Conservation (phyloP, 2,797 vertebrate species). For the Gambelia wislizenii region DNA sequence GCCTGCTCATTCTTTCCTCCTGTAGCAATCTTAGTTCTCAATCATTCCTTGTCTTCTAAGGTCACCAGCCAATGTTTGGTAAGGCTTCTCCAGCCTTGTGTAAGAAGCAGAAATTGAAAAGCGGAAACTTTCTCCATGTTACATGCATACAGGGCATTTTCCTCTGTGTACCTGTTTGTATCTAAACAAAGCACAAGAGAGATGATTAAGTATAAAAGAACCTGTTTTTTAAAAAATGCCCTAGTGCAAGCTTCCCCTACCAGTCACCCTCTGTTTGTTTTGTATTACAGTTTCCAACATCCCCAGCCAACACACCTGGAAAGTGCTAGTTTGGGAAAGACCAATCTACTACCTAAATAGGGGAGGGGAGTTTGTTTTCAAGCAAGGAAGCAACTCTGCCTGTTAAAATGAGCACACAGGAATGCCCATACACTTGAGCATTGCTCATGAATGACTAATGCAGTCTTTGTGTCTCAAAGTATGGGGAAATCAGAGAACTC, state of each 20-base stretch:
- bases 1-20: background rate
- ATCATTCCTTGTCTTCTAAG: background rate
- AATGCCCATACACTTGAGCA: background rate
- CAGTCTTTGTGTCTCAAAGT: background rate
- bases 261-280: background rate
- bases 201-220: background rate
- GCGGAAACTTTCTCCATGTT: background rate
- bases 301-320: background rate
- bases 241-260: background rate
- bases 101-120: background rate
- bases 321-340: background rate
- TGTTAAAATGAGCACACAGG: background rate
- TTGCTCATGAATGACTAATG: background rate
- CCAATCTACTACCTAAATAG: background rate
- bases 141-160: too few relatives aligned
- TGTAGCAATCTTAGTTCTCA: background rate
- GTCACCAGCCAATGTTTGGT: background rate
- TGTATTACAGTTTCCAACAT: background rate
- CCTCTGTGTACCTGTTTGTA: background rate
- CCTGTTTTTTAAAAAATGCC: background rate
- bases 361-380: background rate
- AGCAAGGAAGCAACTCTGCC: background rate
- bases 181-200: background rate
- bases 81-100: too few relatives aligned
- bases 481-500: constrained; percentile 7